Base-by-base conservation (phyloP, 2,888 invertebrate genomes). In the Morpho helenor region DNA sequence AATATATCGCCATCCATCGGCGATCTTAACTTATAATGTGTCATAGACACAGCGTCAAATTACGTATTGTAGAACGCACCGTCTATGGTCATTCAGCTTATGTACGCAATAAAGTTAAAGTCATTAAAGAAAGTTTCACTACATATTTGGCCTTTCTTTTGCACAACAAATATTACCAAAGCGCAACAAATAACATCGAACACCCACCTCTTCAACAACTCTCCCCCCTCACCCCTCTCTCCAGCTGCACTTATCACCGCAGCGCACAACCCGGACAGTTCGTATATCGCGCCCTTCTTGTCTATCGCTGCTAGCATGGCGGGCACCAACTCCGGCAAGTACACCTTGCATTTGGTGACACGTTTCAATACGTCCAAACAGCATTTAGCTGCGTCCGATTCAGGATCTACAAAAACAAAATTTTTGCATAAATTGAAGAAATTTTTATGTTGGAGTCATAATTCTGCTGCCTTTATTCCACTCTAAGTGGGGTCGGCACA, bases 231-330 rank as follows among this genome's bases (percentile, higher is more conserved):
- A 6, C 52, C 57, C 23, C 44, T 57, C 48, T 52, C 61, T 10
- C 9, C 59, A 57, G 58, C 69, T 49, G 64, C 61, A 0, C 71
- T 65, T 42, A 82, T 10, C 0, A 72, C 71, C 7, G 68, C 49
- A 0, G 82, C 82, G 7, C 74, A 70, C 1, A 82, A 54, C 41
- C 76, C 73, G 1, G 75, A 65, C n/a, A 75, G 23, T 22, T 71
- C 69, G 0, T 60, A 42, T 31, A 51, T 49, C 6, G 46, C 41
- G 41, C 50, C 52, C 41, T 44, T 53, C 0, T 8, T 47, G 51
- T 58, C 62, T 40, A 62, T 44, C 7, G 54, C 55, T 23, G 52
- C 57, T 23, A 49, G 7, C 23, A 64, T 49, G 57, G 64, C 56
- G 3, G 60, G 57, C 7, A 60, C 3, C 7, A 64, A 8, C 44